These are phyloP conservation scores for Ctenicera cuprea DNA, from an alignment of 2,888 invertebrate species.

Conservation along the genomic window DNA sequence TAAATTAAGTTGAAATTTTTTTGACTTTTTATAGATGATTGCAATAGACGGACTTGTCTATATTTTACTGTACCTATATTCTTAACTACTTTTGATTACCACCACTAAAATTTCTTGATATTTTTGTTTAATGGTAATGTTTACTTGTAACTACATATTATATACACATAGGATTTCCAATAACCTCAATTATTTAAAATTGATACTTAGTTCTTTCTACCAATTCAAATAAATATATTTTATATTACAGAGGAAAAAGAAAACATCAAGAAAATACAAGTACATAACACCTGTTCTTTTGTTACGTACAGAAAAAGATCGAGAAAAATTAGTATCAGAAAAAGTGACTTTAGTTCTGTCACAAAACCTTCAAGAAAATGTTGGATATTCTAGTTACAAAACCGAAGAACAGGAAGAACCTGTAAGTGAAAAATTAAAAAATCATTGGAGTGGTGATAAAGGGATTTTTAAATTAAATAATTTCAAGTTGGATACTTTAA, in stretches of 20 bases:
- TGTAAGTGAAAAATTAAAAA: conserved; percentile 45
- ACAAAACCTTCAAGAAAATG: conserved; percentile 37
- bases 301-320: conserved; percentile 66
- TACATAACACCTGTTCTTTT: conserved; percentile 67
- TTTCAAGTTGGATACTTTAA: conserved; percentile 43
- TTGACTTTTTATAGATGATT: no score
- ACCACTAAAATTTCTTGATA: no score
- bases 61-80: no score
- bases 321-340: conserved; percentile 64
- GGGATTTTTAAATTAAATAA: conserved; percentile 52
- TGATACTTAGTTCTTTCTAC: no score
- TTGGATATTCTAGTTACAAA: neutral
- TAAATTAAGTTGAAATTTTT: no score
- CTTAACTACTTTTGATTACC: no score
- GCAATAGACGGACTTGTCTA: no score
- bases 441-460: conserved; percentile 38
- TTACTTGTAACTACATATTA: no score
- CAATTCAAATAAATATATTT: no score
- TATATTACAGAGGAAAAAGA: conserved; percentile 55
- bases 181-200: no score
- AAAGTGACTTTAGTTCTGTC: conserved; percentile 65
- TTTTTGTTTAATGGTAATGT: no score
- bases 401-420: neutral
- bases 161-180: no score
- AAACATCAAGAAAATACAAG: conserved; percentile 66